Conservation (phyloP, 2,113 vertebrate genomes). For the Psilopogon haemacephalus region DNA sequence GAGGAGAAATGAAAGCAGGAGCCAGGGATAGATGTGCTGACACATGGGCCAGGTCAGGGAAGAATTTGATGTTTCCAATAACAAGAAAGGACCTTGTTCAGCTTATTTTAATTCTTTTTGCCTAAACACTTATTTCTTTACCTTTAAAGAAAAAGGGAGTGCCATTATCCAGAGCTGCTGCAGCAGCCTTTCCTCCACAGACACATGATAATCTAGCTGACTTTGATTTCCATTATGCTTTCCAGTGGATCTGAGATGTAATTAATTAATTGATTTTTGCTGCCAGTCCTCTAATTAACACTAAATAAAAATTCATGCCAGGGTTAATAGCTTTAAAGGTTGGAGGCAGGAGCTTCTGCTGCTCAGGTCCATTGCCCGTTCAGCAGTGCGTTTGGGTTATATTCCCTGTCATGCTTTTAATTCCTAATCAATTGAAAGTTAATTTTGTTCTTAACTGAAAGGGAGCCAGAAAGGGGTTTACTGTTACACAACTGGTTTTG, state of each 20-base stretch:
- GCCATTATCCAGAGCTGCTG: background rate
- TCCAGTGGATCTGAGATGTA: slow-evolving; percentile 55
- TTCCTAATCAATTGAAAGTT: slow-evolving; percentile 61
- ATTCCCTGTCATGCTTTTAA: slow-evolving; percentile 46
- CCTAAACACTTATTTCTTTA: background rate
- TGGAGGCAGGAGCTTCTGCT: slow-evolving; percentile 33
- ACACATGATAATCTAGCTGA: background rate
- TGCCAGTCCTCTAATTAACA: slow-evolving; percentile 63
- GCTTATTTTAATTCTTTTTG: background rate
- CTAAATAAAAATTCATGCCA: slow-evolving; percentile 65
- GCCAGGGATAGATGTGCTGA: background rate
- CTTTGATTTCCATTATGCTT: slow-evolving; percentile 57
- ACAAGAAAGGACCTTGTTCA: background rate
- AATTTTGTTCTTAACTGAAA: slow-evolving; percentile 46
- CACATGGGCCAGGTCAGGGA: background rate
- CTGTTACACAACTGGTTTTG: background rate
- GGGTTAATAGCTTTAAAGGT: slow-evolving; percentile 65
- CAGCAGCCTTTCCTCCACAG: slow-evolving; percentile 4
- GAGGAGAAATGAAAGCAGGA: background rate
- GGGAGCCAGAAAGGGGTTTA: background rate
- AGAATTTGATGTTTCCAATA: background rate
- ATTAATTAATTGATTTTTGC: slow-evolving; percentile 70
- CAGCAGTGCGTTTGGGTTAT: background rate
- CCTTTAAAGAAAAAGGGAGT: background rate
- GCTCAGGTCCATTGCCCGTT: background rate